A percentile compares a stretch with the other conserved stretches of the same genome.
phyloP scores from a whole-genome alignment of 2,888 invertebrate genomes.

The Sminthurinus aureus region DNA sequence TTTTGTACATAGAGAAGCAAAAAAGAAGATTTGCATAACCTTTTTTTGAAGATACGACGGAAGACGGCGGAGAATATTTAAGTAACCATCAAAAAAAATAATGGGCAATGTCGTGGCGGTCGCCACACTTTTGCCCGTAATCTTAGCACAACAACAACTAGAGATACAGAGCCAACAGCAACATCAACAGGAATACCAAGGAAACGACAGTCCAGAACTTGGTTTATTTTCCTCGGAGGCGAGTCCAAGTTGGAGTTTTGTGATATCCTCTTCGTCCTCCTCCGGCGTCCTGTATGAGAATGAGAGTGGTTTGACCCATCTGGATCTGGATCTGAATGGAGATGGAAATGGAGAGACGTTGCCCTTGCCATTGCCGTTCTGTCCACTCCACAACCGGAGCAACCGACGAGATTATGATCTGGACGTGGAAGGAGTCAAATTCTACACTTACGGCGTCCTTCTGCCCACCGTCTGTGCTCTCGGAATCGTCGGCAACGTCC shows the following conservation, averaged over 20 bases:
- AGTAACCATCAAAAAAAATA: conserved; percentile 29
- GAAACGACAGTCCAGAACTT: no score
- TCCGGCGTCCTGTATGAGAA: no score
- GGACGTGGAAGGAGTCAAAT: conserved; percentile 62
- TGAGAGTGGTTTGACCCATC: not conserved
- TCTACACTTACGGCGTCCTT: conserved; percentile 73
- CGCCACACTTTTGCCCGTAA: not conserved
- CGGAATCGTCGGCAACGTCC: conserved; percentile 79
- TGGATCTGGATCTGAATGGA: no score
- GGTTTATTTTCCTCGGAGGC: no score
- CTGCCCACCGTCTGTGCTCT: conserved; percentile 75
- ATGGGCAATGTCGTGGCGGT: conserved; percentile 36
- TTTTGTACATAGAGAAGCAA: not conserved
- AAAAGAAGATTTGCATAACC: not conserved
- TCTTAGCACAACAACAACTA: no score
- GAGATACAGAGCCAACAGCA: no score
- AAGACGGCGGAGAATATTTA: not conserved
- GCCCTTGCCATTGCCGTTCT: not conserved
- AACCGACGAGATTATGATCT: conserved; percentile 17
- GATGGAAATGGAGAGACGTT: not conserved
- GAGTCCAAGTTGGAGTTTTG: no score
- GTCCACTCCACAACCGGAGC: conserved; percentile 25
- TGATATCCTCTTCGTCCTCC: no score
- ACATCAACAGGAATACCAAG: not conserved
- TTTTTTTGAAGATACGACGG: not conserved